Evolutionary conservation across 2,797 vertebrate genomes (phyloP), one percentile per base, ranked within the genome.

Genomic region (Scleropages formosus): DNA sequence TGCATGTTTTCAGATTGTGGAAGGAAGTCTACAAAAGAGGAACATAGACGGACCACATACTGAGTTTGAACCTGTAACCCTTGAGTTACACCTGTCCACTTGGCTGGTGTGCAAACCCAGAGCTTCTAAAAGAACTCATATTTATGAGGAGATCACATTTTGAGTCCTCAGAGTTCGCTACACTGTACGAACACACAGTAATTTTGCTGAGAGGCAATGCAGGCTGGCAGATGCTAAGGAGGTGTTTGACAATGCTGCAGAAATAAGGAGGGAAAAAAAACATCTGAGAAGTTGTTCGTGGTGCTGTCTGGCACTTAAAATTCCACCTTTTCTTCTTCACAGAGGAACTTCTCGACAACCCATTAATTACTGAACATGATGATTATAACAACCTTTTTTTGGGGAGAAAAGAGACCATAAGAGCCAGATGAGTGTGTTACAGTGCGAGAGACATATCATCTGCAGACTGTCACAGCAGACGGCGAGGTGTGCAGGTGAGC

Each of bases 211-310:
- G 9, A 16, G 9, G 12, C 16, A 10, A 44, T 11, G 18, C 51
- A 44, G 26, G 4, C 22, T 12, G 13, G 10, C 11, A 44, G 44
- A 60, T 3, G 53, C 83, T 80, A 77, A 81, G 82, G 77, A 83
- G 68, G 81, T 80, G 81, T 84, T 82, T 83, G 81, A 84, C 85
- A 76, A 81, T 78, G 79, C 81, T 82, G 62, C 39, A 66, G 72
- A 69, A 69, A 73, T 31, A 78, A 80, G 75, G 73, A 81, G 79
- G 73, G 83, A 80, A 80, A 81, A 46, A 31, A 84, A 82, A 78
- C 81, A 80, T 79, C 75, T 75, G 84, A 83, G 77, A 84, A 77
- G 78, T 82, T 85, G 83, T 84, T 85, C 85, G 84, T 79, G 82
- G 84, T 87, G 72, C 80, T 67, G 84, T 87, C 86, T 87, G 59